Percentiles rank a stretch among this genome's conserved stretches.
phyloP scores from a whole-genome alignment of 2,888 invertebrate species.

The Drosophila tripunctata region DNA sequence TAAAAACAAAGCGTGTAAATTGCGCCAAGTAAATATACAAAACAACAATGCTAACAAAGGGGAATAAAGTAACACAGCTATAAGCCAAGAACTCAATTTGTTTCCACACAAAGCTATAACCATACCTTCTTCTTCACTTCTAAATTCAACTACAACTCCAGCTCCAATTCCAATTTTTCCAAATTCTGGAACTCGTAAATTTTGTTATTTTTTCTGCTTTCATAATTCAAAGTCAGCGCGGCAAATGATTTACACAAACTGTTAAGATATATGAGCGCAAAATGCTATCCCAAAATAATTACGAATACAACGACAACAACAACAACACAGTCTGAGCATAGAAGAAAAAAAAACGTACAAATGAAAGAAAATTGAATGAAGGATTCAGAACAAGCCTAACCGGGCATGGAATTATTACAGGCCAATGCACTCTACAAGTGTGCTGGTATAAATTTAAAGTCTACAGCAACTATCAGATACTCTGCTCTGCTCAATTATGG shows the following conservation, averaged over 20 bases:
- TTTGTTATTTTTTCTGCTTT: constrained; percentile 38
- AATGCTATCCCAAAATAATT: constrained; percentile 40
- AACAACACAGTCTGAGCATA: constrained; percentile 1
- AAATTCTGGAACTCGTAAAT: constrained; percentile 39
- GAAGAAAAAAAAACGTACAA: constrained; percentile 10
- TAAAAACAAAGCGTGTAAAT: constrained; percentile 76
- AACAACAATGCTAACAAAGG: constrained; percentile 19
- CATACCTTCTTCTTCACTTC: not conserved
- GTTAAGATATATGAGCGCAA: constrained; percentile 38
- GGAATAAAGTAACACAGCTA: not conserved
- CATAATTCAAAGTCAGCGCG: constrained; percentile 57
- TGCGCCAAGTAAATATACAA: constrained; percentile 46
- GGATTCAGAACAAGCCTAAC: not conserved
- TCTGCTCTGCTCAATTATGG: no score
- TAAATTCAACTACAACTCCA: constrained; percentile 1
- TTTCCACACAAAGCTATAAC: constrained; percentile 9
- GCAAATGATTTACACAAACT: constrained; percentile 54
- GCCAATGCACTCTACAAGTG: constrained; percentile 72
- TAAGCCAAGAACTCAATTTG: constrained; percentile 9
- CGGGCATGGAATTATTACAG: constrained; percentile 57
- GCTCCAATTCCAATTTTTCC: not conserved
- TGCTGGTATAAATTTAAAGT: constrained; percentile 21
- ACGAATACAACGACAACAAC: constrained; percentile 20
- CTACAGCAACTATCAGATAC: not conserved
- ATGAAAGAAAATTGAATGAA: not conserved